A percentile compares a stretch with the other conserved stretches of the same genome.
Evolutionary conservation across 1,140 invertebrate genomes (phyloP).

Genomic region (Nautilus pompilius): DNA sequence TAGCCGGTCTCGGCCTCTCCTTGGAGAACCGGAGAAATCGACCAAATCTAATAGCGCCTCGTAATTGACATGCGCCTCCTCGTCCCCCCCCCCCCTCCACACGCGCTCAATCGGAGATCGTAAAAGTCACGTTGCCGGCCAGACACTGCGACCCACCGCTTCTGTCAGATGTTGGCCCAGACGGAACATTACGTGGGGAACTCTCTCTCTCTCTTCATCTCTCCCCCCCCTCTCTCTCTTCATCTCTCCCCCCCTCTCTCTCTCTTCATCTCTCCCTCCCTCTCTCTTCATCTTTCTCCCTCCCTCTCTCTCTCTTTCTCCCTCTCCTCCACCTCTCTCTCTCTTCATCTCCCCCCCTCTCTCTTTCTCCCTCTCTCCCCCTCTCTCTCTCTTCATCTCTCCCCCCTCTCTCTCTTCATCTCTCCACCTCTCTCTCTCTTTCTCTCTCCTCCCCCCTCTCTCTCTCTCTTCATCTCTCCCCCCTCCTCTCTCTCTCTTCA

Average conservation of each 20-base stretch:
- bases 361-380: not conserved
- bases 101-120: no score
- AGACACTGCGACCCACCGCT: no score
- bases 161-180: no score
- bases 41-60: no score
- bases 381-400: not conserved
- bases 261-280: not conserved
- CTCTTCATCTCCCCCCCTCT: no score
- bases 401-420: not conserved
- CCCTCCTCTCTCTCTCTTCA: not conserved
- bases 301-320: not conserved
- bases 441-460: not conserved
- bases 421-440: not conserved
- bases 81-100: no score
- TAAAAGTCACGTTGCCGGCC: no score
- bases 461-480: not conserved
- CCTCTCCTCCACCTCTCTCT: not conserved
- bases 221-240: not conserved
- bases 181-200: no score
- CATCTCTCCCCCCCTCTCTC: not conserved
- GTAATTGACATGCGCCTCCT: no score
- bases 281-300: not conserved
- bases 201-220: not conserved
- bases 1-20: no score
- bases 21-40: no score